A percentile compares a stretch with the other conserved stretches of the same genome.
Evolutionary conservation across 2,888 invertebrate species (phyloP).

Genomic region (Anthophora plumipes): DNA sequence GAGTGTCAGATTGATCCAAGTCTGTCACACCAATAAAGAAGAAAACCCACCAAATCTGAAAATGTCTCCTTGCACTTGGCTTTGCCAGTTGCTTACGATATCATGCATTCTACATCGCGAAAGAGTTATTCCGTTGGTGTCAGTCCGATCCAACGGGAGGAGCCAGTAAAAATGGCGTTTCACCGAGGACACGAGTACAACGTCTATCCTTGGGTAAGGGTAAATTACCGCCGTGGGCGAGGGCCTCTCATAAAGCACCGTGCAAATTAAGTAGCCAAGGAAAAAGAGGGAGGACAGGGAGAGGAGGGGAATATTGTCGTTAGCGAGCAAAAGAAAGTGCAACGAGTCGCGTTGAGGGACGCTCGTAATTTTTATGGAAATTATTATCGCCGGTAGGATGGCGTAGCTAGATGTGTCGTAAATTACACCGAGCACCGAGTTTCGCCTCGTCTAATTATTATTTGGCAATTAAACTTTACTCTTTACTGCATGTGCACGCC

Average conservation of each 20-base stretch:
- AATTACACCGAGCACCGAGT: conserved; percentile 49
- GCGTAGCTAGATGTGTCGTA: conserved; percentile 55
- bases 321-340: conserved; percentile 54
- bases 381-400: conserved; percentile 54
- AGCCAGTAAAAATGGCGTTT: neutral
- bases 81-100: conserved; percentile 10
- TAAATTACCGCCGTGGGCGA: conserved; percentile 67
- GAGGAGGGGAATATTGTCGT: conserved; percentile 52
- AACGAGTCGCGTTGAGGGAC: conserved; percentile 15
- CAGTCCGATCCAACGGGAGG: neutral
- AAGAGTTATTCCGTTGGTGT: conserved; percentile 13
- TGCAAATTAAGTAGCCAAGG: conserved; percentile 70
- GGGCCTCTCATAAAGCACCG: conserved; percentile 65
- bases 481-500: conserved; percentile 59
- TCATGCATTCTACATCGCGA: conserved; percentile 14
- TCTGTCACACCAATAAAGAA: no score
- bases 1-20: no score
- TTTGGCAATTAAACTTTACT: conserved; percentile 68
- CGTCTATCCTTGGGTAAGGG: conserved; percentile 29
- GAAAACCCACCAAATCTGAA: no score
- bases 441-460: conserved; percentile 65
- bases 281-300: conserved; percentile 22
- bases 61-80: no score
- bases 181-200: neutral
- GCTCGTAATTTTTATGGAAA: conserved; percentile 62